Base-by-base conservation (phyloP, 2,888 invertebrate species). In the Masnerella sp. region DNA sequence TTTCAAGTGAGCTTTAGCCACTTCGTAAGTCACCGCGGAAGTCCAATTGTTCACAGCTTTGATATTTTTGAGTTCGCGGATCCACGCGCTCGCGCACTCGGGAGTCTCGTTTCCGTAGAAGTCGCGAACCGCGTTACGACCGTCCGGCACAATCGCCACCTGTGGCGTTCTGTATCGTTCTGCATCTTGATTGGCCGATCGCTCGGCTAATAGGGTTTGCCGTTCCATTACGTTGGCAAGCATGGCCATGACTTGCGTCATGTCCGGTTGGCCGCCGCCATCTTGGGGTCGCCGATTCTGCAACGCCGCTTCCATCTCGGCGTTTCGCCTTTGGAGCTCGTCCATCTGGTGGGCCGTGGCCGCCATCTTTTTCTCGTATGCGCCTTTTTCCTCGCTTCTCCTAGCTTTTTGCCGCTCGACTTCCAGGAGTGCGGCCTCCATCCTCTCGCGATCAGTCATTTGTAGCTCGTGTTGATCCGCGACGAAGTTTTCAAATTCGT, bases 1-100 rank as follows among this genome's bases (percentile, higher is more conserved):
- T 30, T 61, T 70, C 28, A 71, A 28, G 8, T 36, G 52, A 2
- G 70, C 18, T 34, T 65, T 74, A 1, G 42, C 61, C 2, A 65
- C 43, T 30, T 20, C 49, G n/a, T 61, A 38, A 4, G 56, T 28
- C n/a, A 62, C 34, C 1, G 36, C 18, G 5, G 68, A 58, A 1
- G 14, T 30, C 68, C 73, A 74, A 1, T 2, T n/a, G 18, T 64
- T 30, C 3, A 62, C 20, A 8, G 1, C 11, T 43, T 45, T 62
- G 9, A 51, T 2, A 18, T 51, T 52, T 5, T 15, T 12, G 1
- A 72, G 9, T 14, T 72, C 65, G 8, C 0, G 4, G 2, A 71
- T 18, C 71, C 71, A 58, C 0, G 71, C 71, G 0, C 12, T 51
- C 1, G 58, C 59, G 5, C 30, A 11, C 11, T 71, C 64, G 5